phyloP scores from a whole-genome alignment of 2,888 invertebrate species.

The Sthenelais limicola region DNA sequence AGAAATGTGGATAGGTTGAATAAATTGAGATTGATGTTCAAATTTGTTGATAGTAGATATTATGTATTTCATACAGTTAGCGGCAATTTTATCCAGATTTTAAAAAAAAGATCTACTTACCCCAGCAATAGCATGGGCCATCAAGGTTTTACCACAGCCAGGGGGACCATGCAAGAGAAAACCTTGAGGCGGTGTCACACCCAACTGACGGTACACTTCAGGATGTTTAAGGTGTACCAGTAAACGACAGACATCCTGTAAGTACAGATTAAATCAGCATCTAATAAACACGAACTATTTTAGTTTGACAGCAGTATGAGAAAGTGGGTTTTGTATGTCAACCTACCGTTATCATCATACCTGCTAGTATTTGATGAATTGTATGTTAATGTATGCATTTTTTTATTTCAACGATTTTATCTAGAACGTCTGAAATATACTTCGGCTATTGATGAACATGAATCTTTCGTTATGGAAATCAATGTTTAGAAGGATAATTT shows the following conservation, averaged over 20 bases:
- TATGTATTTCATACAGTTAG: too few relatives aligned
- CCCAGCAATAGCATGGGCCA: slow-evolving; percentile 74
- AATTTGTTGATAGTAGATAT: too few relatives aligned
- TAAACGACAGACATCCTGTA: slow-evolving; percentile 79
- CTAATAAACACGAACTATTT: background rate
- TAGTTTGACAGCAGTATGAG: background rate
- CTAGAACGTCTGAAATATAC: too few relatives aligned
- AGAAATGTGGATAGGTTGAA: too few relatives aligned
- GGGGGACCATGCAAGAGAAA: slow-evolving; percentile 96
- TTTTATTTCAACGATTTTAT: too few relatives aligned
- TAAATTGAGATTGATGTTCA: too few relatives aligned
- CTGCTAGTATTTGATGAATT: background rate
- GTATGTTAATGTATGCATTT: background rate
- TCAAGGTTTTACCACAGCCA: slow-evolving; percentile 84
- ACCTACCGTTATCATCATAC: background rate
- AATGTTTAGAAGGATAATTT: background rate
- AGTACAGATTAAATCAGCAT: background rate
- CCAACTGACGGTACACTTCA: slow-evolving; percentile 87
- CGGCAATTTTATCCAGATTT: too few relatives aligned
- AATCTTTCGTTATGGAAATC: background rate
- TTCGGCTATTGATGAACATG: too few relatives aligned
- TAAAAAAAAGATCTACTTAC: too few relatives aligned
- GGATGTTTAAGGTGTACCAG: slow-evolving; percentile 91
- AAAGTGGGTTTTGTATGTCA: background rate
- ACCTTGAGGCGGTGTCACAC: slow-evolving; percentile 90